Percentiles rank a stretch among this genome's conserved stretches.
These are phyloP conservation scores for Cylloceria caligata DNA, from an alignment of 2,888 invertebrate genomes.

Conservation along the genomic window DNA sequence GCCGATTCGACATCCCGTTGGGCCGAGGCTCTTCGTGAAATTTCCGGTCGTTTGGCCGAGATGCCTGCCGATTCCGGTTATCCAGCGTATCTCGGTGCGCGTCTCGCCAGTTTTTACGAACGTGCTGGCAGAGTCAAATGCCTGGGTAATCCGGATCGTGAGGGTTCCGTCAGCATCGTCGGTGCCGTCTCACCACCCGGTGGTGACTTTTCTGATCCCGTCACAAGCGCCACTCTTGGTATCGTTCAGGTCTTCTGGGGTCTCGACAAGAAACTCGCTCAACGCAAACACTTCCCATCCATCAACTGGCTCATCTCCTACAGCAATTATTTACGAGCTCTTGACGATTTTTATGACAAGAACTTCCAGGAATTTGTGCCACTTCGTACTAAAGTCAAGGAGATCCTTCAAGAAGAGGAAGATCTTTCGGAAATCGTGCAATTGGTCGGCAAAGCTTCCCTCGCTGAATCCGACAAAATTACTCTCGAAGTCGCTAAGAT, in stretches of 20 bases:
- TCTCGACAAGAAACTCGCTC: conserved; percentile 98
- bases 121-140: conserved; percentile 98
- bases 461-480: conserved; percentile 99
- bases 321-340: conserved; percentile 98
- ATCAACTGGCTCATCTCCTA: conserved; percentile 99
- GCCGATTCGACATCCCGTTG: conserved; percentile 99
- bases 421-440: conserved; percentile 99
- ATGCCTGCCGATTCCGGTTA: conserved; percentile 99
- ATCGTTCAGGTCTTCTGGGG: conserved; percentile 99
- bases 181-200: conserved; percentile 99
- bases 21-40: conserved; percentile 99
- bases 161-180: conserved; percentile 99
- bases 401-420: conserved; percentile 99
- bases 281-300: conserved; percentile 99
- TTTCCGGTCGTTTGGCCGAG: conserved; percentile 99
- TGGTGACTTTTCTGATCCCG: conserved; percentile 99
- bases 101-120: conserved; percentile 99
- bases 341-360: conserved; percentile 99
- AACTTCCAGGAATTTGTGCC: conserved; percentile 98
- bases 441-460: conserved; percentile 98
- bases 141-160: conserved; percentile 98
- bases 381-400: conserved; percentile 97
- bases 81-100: conserved; percentile 99
- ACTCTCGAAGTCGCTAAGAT: conserved; percentile 99
- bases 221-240: conserved; percentile 99